These are phyloP conservation scores for Gymnocypris eckloni DNA, from an alignment of 2,797 vertebrate species.

Conservation along the genomic window DNA sequence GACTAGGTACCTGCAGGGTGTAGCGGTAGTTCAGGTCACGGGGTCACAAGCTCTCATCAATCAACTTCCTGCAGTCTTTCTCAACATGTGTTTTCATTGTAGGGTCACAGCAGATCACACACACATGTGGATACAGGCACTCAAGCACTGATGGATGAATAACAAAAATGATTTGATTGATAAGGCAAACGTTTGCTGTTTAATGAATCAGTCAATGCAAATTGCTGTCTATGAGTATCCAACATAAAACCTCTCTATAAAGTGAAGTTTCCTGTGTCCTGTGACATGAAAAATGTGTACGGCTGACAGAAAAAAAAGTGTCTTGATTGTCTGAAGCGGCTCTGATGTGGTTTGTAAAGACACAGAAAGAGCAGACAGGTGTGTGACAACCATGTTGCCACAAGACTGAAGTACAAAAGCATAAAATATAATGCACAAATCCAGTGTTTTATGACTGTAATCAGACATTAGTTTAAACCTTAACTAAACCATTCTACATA, in stretches of 20 bases:
- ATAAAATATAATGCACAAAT: not conserved
- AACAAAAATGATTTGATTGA: conserved; percentile 5
- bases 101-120: conserved; percentile 26
- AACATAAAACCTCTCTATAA: not conserved
- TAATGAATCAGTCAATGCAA: not conserved
- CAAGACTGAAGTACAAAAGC: not conserved
- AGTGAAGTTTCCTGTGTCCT: not conserved
- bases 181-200: not conserved
- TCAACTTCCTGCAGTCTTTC: conserved; percentile 29
- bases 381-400: not conserved
- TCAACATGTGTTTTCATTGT: conserved; percentile 44
- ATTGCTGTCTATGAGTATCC: not conserved
- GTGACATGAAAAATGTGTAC: not conserved
- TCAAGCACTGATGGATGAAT: conserved; percentile 18
- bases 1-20: conserved; percentile 37
- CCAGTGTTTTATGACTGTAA: not conserved
- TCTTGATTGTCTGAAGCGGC: not conserved
- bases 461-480: not conserved
- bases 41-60: conserved; percentile 25
- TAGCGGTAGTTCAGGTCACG: conserved; percentile 1
- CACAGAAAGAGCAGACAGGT: not conserved
- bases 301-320: not conserved
- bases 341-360: not conserved
- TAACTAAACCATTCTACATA: not conserved
- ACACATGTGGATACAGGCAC: conserved; percentile 30